These are phyloP conservation scores for Lagopus leucura DNA, from an alignment of 2,113 vertebrate species.

Conservation along the genomic window DNA sequence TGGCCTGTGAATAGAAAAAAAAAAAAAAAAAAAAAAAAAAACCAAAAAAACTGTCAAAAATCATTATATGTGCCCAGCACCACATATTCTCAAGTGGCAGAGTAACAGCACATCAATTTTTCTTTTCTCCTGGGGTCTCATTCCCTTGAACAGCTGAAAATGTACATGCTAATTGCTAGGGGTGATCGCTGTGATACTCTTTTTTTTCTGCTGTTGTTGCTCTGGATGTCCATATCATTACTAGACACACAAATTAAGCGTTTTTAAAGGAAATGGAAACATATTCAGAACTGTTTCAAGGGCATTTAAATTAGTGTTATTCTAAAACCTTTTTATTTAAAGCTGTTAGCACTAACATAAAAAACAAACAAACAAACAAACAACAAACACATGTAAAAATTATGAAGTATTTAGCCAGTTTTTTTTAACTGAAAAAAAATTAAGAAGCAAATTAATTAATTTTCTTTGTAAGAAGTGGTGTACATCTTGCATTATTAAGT, in stretches of 20 bases:
- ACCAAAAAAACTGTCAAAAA: background rate
- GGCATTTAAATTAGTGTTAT: background rate
- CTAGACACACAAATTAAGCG: background rate
- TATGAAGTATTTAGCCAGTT: background rate
- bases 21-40: no score
- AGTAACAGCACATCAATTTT: background rate
- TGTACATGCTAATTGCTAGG: background rate
- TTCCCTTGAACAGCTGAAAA: background rate
- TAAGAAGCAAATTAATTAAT: slow-evolving; percentile 30
- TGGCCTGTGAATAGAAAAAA: background rate
- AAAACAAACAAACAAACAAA: background rate
- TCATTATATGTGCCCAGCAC: background rate
- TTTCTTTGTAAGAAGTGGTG: slow-evolving; percentile 4
- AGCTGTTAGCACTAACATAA: background rate
- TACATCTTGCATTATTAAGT: slow-evolving; percentile 53
- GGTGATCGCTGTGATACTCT: background rate
- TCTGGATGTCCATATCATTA: background rate
- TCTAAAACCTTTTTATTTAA: background rate
- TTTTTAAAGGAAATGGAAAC: background rate
- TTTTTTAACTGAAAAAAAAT: background rate
- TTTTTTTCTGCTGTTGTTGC: background rate
- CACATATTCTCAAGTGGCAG: background rate
- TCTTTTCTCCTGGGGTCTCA: background rate
- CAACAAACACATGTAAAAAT: background rate
- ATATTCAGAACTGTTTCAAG: background rate